Evolutionary conservation across 2,888 invertebrate species (phyloP).

Genomic region (Scaptodrosophila latifasciaeformis): DNA sequence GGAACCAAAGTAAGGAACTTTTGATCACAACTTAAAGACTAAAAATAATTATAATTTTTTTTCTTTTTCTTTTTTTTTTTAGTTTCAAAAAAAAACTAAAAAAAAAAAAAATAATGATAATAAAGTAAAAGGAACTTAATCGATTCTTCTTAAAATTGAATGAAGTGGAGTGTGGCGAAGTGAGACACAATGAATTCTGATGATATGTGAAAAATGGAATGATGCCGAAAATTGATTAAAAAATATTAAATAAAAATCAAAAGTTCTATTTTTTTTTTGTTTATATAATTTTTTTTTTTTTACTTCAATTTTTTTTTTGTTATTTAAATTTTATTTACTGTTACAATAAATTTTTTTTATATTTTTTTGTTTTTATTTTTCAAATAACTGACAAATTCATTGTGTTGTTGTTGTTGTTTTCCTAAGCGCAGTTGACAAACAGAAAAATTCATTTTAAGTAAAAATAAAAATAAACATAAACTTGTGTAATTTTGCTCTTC

Average conservation of each 20-base stretch:
- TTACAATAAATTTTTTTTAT: constrained; percentile 38
- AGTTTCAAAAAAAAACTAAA: not conserved
- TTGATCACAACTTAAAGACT: constrained; percentile 65
- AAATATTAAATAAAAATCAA: constrained; percentile 36
- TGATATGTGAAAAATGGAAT: constrained; percentile 30
- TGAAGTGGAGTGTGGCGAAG: not conserved
- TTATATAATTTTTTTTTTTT: constrained; percentile 21
- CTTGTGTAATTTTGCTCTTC: constrained; percentile 29
- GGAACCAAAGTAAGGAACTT: constrained; percentile 74
- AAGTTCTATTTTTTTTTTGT: constrained; percentile 23
- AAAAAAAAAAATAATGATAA: constrained; percentile 20
- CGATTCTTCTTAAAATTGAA: constrained; percentile 7
- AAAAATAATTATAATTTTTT: constrained; percentile 21
- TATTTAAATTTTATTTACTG: constrained; percentile 22
- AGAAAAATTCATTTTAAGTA: constrained; percentile 16
- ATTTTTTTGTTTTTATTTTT: constrained; percentile 30
- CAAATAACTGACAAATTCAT: constrained; percentile 70
- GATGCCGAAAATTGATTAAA: constrained; percentile 33
- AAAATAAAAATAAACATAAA: constrained; percentile 18
- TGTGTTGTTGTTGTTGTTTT: constrained; percentile 48
- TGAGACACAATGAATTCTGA: constrained; percentile 67
- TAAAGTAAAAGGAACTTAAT: too few relatives aligned
- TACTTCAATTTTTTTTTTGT: constrained; percentile 43
- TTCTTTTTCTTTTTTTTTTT: not conserved
- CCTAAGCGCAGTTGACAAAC: constrained; percentile 22